phyloP scores from a whole-genome alignment of 2,888 invertebrate genomes.

The Resseliella maxima region DNA sequence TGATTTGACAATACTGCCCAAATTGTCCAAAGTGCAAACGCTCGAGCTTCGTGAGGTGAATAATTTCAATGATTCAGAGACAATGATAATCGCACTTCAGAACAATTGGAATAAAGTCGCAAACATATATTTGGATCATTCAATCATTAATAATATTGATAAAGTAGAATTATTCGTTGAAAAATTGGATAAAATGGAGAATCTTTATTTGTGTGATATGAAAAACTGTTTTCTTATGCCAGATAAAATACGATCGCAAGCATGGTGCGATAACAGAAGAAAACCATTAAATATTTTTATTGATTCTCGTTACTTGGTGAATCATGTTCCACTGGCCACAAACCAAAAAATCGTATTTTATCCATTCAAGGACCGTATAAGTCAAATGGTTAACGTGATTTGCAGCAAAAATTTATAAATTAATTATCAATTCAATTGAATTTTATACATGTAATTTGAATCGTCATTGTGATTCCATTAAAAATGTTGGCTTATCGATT shows the following conservation, averaged over 20 bases:
- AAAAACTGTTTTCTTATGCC: background rate
- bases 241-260: background rate
- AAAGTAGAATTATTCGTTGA: background rate
- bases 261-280: background rate
- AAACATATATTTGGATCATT: constrained; percentile 25
- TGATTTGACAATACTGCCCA: background rate
- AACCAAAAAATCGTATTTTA: background rate
- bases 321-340: background rate
- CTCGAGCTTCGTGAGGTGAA: background rate
- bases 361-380: background rate
- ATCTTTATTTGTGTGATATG: background rate
- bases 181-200: background rate
- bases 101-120: background rate
- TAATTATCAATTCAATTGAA: no score
- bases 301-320: background rate
- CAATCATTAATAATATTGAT: background rate
- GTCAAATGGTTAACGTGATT: constrained; percentile 10
- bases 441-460: no score
- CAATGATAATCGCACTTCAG: background rate
- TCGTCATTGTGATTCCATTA: background rate
- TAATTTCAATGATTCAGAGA: background rate
- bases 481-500: background rate
- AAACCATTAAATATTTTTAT: background rate
- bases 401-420: background rate
- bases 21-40: background rate